phyloP scores from a whole-genome alignment of 2,797 vertebrate species.

The Emydoidea blandingii region DNA sequence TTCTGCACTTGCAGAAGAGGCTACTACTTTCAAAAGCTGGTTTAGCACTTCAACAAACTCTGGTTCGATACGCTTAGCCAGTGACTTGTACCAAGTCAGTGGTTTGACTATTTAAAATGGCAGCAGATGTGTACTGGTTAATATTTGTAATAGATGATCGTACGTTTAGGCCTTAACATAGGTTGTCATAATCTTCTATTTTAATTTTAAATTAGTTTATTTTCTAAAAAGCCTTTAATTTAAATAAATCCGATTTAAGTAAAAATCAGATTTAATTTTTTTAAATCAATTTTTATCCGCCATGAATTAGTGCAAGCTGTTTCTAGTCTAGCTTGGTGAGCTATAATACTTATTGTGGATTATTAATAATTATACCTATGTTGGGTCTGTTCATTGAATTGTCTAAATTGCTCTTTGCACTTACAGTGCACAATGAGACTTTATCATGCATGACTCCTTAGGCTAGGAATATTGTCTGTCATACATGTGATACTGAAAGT shows the following conservation, averaged over 20 bases:
- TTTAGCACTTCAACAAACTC: not conserved
- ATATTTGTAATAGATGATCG: not conserved
- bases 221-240: not conserved
- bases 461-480: not conserved
- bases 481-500: not conserved
- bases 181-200: not conserved
- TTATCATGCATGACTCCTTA: rapidly evolving
- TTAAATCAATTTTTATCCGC: not conserved
- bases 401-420: not conserved
- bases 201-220: not conserved
- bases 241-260: not conserved
- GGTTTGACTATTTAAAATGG: not conserved
- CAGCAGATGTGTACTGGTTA: not conserved
- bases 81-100: not conserved
- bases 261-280: not conserved
- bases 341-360: not conserved
- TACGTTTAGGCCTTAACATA: not conserved
- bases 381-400: not conserved
- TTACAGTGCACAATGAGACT: not conserved
- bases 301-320: not conserved
- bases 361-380: not conserved
- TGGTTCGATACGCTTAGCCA: not conserved
- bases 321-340: not conserved
- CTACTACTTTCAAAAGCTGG: not conserved
- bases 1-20: not conserved